phyloP scores from a whole-genome alignment of 2,888 invertebrate species.

The Lepidocyrtoides sp. region DNA sequence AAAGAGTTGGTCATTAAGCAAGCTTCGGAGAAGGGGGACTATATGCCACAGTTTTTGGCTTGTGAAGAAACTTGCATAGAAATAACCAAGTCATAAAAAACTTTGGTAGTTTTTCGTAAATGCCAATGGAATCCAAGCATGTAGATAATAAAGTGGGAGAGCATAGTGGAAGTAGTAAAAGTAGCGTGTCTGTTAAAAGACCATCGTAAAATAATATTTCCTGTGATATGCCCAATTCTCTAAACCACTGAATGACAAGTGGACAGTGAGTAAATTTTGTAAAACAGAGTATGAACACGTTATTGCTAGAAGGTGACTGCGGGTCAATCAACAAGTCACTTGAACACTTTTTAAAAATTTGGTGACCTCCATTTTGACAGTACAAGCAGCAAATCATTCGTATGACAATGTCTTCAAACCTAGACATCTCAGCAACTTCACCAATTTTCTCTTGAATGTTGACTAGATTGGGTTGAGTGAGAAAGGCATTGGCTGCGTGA shows the following conservation, averaged over 20 bases:
- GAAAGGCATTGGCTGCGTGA: conserved; percentile 58
- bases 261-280: conserved; percentile 70
- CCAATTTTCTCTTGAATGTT: conserved; percentile 60
- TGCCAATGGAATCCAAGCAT: conserved; percentile 44
- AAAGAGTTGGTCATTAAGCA: conserved; percentile 73
- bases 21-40: conserved; percentile 68
- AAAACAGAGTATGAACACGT: conserved; percentile 48
- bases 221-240: conserved; percentile 60
- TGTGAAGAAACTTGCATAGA: conserved; percentile 66
- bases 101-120: conserved; percentile 61
- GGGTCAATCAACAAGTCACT: conserved; percentile 26
- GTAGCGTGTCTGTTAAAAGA: conserved; percentile 75
- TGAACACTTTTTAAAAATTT: conserved; percentile 32
- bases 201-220: conserved; percentile 71
- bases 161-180: conserved; percentile 76
- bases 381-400: conserved; percentile 46
- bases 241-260: conserved; percentile 74
- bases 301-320: neutral
- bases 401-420: conserved; percentile 41
- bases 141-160: no score
- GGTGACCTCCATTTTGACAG: conserved; percentile 22
- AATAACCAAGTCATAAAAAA: conserved; percentile 76
- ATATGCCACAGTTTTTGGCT: conserved; percentile 71
- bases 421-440: neutral
- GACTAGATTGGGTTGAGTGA: conserved; percentile 76